Base-by-base conservation (phyloP, 2,113 vertebrate genomes). In the Platysternon megacephalum region DNA sequence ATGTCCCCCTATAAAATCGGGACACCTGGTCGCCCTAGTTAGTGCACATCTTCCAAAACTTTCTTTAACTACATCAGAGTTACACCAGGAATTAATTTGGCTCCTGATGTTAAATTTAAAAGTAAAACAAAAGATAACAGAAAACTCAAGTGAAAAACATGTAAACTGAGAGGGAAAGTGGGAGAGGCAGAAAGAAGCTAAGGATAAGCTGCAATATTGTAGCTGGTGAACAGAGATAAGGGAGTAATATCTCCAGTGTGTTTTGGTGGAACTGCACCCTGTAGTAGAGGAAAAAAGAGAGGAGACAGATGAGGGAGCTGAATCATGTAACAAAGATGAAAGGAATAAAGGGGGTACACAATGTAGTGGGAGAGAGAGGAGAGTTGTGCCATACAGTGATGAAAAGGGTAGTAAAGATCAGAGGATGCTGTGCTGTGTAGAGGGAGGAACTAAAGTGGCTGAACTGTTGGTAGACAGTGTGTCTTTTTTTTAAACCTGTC, bases 251-350 rank as follows among this genome's bases (percentile, higher is more conserved):
- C 3, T 44, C 0, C 0, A 48, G 22, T 1, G 4, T 48, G 80
- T 28, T 8, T 13, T 3, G 22, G 53, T 84, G 44, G 32, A 44
- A 46, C 24, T 0, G 0, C 0, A 32, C 0, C 28, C 0, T 2
- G 35, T 49, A 39, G 68, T 22, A 14, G 72, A 55, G 51, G 9
- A 1, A 82, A n/a, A 0, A 35, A 11, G 21, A 91, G 13, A n/a
- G 24, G 65, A 49, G 29, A 22, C 49, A 32, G 85, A n/a, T 1
- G 1, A 48, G 72, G n/a, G 14, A 11, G 46, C 51, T 2, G 7
- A 82, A 56, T 5, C 56, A 48, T 0, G 0, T 29, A 5, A 35
- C 2, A 24, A 11, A 7, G 28, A 56, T 2, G 39, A 93, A 87
- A 94, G 35, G 53, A 17, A 4, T 1, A 2, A 39, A 1, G 6